phyloP scores from a whole-genome alignment of 2,797 vertebrate species.

The Crypturellus tataupa region DNA sequence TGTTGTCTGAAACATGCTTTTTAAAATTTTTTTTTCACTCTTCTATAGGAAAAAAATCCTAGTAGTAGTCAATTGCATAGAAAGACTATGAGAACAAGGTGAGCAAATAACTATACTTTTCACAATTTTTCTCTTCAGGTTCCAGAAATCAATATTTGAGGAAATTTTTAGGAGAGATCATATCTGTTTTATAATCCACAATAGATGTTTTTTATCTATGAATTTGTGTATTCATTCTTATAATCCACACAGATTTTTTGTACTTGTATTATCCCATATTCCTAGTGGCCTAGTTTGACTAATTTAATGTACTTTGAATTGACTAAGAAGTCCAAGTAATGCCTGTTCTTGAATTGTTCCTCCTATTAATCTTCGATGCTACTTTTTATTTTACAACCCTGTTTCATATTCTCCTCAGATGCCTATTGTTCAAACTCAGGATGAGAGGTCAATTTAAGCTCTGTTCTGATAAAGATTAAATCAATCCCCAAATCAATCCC shows the following conservation, averaged over 20 bases:
- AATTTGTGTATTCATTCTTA: background rate
- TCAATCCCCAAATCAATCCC: background rate
- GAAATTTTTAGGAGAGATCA: background rate
- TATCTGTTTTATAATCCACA: background rate
- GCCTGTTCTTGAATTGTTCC: background rate
- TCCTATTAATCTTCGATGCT: background rate
- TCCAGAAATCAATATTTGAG: background rate
- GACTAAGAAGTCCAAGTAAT: background rate
- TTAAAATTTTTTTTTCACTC: background rate
- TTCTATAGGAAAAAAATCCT: background rate
- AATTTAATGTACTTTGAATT: background rate
- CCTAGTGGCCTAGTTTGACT: background rate
- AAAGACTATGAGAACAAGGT: background rate
- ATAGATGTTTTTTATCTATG: background rate
- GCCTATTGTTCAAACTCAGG: background rate
- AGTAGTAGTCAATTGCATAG: background rate
- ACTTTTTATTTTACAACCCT: background rate
- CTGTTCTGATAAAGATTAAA: conserved; percentile 25
- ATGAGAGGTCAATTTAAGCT: conserved; percentile 34
- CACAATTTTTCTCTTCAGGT: background rate
- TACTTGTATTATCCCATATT: background rate
- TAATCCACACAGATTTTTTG: background rate
- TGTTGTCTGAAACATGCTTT: background rate
- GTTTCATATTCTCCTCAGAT: conserved; percentile 36
- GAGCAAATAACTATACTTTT: background rate